phyloP scores from a whole-genome alignment of 1,140 invertebrate genomes.

The Drosophila rufa region DNA sequence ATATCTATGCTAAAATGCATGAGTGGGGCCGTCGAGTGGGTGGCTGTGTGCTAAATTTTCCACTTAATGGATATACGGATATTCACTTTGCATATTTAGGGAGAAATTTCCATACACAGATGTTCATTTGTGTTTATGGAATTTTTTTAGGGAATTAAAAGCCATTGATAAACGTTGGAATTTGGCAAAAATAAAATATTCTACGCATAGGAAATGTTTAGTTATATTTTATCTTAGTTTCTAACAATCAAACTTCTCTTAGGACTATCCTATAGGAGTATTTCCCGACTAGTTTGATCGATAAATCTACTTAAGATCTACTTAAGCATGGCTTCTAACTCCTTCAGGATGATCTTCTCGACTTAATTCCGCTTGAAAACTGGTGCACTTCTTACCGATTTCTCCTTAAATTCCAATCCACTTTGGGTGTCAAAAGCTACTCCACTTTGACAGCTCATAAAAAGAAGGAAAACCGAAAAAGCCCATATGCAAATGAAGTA shows the following conservation, averaged over 20 bases:
- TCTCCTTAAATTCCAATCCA: constrained; percentile 18
- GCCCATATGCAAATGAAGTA: constrained; percentile 41
- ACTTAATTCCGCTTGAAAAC: neutral
- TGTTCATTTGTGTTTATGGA: constrained; percentile 5
- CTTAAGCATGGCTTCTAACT: too few relatives aligned
- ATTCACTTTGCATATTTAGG: constrained; percentile 44
- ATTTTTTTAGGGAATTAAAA: neutral
- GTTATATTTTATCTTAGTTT: neutral
- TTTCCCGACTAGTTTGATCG: too few relatives aligned
- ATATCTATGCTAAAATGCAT: constrained; percentile 19
- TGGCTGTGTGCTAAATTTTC: constrained; percentile 18
- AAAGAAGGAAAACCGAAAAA: constrained; percentile 18
- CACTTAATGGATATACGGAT: constrained; percentile 12
- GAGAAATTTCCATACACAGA: constrained; percentile 4
- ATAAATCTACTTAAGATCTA: too few relatives aligned
- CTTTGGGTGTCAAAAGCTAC: constrained; percentile 30
- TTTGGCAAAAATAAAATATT: neutral
- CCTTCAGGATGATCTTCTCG: too few relatives aligned
- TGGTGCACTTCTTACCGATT: neutral
- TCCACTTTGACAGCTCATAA: constrained; percentile 34
- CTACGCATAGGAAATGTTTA: too few relatives aligned
- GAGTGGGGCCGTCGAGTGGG: constrained; percentile 1
- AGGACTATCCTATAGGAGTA: neutral
- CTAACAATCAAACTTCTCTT: too few relatives aligned
- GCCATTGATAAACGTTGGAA: neutral